Conservation (phyloP, 1,140 invertebrate species). For the Hirudo medicinalis region DNA sequence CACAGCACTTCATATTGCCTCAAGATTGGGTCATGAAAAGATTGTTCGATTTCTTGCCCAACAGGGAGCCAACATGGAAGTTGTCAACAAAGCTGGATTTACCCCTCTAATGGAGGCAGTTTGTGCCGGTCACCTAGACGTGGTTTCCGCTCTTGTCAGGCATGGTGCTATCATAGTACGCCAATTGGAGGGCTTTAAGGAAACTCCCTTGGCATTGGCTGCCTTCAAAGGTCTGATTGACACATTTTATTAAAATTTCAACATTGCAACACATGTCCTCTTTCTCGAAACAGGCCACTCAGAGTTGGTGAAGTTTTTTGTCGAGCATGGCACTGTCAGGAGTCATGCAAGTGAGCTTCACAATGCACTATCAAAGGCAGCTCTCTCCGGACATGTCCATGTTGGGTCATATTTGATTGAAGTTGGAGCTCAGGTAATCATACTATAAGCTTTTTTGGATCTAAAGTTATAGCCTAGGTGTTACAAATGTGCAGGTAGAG, state of each 20-base stretch:
- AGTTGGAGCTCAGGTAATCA: slow-evolving; percentile 74
- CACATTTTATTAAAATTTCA: neutral
- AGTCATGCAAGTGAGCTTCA: slow-evolving; percentile 99
- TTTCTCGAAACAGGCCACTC: slow-evolving; percentile 55
- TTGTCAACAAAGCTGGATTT: slow-evolving; percentile 95
- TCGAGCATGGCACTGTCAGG: slow-evolving; percentile 46
- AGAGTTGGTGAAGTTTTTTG: slow-evolving; percentile 61
- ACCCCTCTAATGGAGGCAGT: slow-evolving; percentile 97
- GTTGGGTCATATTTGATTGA: slow-evolving; percentile 43
- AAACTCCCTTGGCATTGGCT: slow-evolving; percentile 17
- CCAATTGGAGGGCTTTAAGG: slow-evolving; percentile 52
- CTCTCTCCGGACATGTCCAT: slow-evolving; percentile 85
- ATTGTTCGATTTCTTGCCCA: slow-evolving; percentile 1
- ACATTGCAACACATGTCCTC: neutral
- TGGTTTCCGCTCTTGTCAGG: slow-evolving; percentile 42
- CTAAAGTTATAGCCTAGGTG: neutral
- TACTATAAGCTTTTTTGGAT: slow-evolving; percentile 47
- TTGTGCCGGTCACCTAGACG: slow-evolving; percentile 84
- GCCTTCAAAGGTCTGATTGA: slow-evolving; percentile 39
- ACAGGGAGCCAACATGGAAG: slow-evolving; percentile 52
- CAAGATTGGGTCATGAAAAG: neutral
- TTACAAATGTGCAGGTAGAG: slow-evolving; percentile 56
- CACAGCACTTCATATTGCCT: slow-evolving; percentile 12
- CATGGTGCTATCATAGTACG: slow-evolving; percentile 86
- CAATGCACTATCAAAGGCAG: slow-evolving; percentile 96